Evolutionary conservation across 37 sponge, comb jelly and placozoan genomes (phyloP).

Genomic region (Geodia barretti): DNA sequence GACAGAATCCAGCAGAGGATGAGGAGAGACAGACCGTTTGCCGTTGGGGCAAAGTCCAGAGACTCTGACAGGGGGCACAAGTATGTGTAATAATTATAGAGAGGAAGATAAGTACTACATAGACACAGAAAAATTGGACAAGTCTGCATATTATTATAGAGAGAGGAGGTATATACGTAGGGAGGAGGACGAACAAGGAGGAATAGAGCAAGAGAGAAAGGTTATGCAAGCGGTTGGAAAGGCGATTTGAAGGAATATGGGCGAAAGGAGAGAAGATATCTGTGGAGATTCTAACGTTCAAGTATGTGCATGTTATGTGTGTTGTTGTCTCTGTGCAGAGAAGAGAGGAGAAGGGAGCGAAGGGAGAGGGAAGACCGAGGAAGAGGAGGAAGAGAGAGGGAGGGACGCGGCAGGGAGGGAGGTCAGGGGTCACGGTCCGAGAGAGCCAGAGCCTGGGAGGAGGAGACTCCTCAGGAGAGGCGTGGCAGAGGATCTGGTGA

Average conservation of each 20-base stretch:
- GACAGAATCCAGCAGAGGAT: conserved; percentile 50
- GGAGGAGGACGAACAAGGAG: no score
- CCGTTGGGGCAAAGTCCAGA: conserved; percentile 58
- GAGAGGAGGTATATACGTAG: no score
- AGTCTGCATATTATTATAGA: no score
- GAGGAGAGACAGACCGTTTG: conserved; percentile 53
- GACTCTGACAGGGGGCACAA: not conserved
- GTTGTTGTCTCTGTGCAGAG: not conserved
- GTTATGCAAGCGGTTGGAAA: no score
- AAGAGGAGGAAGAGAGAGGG: conserved; percentile 22
- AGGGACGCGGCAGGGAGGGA: not conserved
- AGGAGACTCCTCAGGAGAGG: conserved; percentile 39
- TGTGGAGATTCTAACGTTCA: no score
- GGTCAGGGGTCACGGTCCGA: not conserved
- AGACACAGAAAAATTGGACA: no score
- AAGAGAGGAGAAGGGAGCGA: conserved; percentile 43
- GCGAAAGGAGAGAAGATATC: no score
- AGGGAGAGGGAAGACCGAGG: conserved; percentile 2
- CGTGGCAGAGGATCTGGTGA: not conserved
- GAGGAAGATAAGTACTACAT: no score
- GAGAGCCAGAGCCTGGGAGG: conserved; percentile 11
- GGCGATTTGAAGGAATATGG: no score
- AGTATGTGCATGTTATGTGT: not conserved
- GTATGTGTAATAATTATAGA: no score
- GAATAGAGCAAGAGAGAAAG: no score